These are phyloP conservation scores for Uropsilus gracilis DNA, from an alignment of 2,113 vertebrate species.

Conservation along the genomic window DNA sequence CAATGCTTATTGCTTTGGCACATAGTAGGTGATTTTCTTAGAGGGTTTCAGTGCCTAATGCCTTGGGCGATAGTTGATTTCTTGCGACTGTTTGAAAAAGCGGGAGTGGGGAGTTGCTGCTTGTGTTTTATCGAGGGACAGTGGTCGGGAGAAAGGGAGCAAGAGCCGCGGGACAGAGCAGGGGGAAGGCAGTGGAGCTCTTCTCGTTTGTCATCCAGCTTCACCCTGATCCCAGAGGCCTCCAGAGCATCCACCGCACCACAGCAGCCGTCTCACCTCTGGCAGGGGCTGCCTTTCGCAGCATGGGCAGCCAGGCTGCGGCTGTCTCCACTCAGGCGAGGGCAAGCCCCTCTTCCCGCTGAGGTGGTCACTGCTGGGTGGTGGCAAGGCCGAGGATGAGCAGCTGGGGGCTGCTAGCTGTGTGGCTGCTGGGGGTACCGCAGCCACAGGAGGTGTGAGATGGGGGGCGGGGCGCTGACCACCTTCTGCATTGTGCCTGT, in stretches of 20 bases:
- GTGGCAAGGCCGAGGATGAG: neutral
- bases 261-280: rapidly evolving
- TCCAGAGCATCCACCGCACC: rapidly evolving
- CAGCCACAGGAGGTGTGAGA: neutral
- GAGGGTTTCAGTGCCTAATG: neutral
- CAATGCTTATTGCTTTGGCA: too few relatives aligned
- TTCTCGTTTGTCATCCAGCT: rapidly evolving
- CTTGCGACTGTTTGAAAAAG: neutral
- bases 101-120: neutral
- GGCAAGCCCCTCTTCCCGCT: neutral
- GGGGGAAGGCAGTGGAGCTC: too few relatives aligned
- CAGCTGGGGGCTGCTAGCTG: neutral
- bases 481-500: rapidly evolving
- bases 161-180: rapidly evolving
- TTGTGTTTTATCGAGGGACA: rapidly evolving
- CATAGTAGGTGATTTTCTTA: neutral
- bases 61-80: too few relatives aligned
- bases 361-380: too few relatives aligned
- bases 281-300: neutral
- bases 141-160: rapidly evolving
- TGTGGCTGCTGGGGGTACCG: too few relatives aligned
- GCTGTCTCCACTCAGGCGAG: rapidly evolving
- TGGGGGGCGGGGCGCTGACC: neutral
- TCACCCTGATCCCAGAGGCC: rapidly evolving
- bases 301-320: neutral